Evolutionary conservation across 2,113 vertebrate species (phyloP), one percentile per base, ranked within the genome.

Genomic region (Benitochromis conjunctus): DNA sequence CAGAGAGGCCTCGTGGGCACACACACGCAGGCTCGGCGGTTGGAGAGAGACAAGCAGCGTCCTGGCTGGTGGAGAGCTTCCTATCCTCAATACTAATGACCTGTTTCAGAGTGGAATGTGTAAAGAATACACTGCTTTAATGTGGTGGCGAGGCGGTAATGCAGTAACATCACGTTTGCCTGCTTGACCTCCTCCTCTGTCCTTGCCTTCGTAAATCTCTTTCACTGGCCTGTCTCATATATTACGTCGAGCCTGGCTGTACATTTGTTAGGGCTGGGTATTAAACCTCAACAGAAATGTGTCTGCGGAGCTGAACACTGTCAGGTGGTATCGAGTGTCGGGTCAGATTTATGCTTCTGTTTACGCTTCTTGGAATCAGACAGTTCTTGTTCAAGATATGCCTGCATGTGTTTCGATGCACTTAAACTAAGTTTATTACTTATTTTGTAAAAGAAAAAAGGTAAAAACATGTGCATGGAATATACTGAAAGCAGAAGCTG

Each of bases 1-100:
- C 88, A 71, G 89, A 86, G 84, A 90, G 91, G 89, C 89, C 91
- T 95, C 87, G 89, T 93, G 94, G 94, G 93, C 94, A 95, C 77
- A 57, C 95, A 92, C 94, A 92, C 14, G 29, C 43, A 38, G 54
- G 86, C 92, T 95, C 93, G 82, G 83, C 10, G 13, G 41, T 64
- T 13, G 81, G 60, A 29, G 36, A 9, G 69, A 69, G 88, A 86
- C 6, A 77, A 74, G 46, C 26, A 18, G 77, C 29, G 82, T 24
- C 53, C 24, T 56, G 82, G 53, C 82, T 91, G 81, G 66, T 83
- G 84, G 84, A 88, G 54, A 76, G 87, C 79, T 89, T 41, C 58
- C 31, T 79, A 69, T 88, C 85, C 81, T 91, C 56, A 77, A 86
- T 86, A 71, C 89, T 92, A 94, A 95, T 93, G 94, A 91, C 92